Evolutionary conservation across 1,140 invertebrate genomes (phyloP).

Genomic region (Frieseomelitta varia): DNA sequence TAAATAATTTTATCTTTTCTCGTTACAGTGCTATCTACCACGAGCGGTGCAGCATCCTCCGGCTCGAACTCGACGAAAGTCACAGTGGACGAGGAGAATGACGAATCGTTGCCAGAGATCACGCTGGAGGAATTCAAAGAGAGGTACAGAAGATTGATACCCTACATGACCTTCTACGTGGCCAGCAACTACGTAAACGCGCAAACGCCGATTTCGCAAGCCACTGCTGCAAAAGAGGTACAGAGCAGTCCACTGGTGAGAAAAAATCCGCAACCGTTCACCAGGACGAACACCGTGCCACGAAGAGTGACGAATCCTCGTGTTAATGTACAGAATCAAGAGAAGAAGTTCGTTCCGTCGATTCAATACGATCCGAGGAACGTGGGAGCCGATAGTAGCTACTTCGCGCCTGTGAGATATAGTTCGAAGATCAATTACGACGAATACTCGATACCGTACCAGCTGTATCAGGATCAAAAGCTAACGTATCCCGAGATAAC

Average conservation of each 20-base stretch:
- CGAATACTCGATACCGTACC: slow-evolving; percentile 40
- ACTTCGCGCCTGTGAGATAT: slow-evolving; percentile 77
- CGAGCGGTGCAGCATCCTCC: not conserved
- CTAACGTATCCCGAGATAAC: slow-evolving; percentile 48
- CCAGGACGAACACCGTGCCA: slow-evolving; percentile 1
- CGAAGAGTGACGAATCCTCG: slow-evolving; percentile 44
- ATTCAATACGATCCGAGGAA: slow-evolving; percentile 79
- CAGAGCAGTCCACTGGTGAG: not conserved
- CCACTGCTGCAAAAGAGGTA: not conserved
- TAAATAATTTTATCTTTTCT: not conserved
- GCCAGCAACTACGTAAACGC: slow-evolving; percentile 83
- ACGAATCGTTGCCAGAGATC: slow-evolving; percentile 61
- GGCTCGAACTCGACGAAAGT: slow-evolving; percentile 57
- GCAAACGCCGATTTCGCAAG: not conserved
- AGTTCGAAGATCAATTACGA: slow-evolving; percentile 67
- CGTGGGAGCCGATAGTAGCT: slow-evolving; percentile 69
- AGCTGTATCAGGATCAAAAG: slow-evolving; percentile 38
- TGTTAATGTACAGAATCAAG: slow-evolving; percentile 41
- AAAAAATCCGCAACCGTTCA: not conserved
- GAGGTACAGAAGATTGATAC: slow-evolving; percentile 88
- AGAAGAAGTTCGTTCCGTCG: slow-evolving; percentile 77
- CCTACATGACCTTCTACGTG: slow-evolving; percentile 91
- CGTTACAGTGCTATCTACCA: slow-evolving; percentile 64
- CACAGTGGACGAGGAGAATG: slow-evolving; percentile 59
- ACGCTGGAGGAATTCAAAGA: slow-evolving; percentile 81